These are phyloP conservation scores for Brachypodius melanocephalos DNA, from an alignment of 2,113 vertebrate genomes.

Conservation along the genomic window DNA sequence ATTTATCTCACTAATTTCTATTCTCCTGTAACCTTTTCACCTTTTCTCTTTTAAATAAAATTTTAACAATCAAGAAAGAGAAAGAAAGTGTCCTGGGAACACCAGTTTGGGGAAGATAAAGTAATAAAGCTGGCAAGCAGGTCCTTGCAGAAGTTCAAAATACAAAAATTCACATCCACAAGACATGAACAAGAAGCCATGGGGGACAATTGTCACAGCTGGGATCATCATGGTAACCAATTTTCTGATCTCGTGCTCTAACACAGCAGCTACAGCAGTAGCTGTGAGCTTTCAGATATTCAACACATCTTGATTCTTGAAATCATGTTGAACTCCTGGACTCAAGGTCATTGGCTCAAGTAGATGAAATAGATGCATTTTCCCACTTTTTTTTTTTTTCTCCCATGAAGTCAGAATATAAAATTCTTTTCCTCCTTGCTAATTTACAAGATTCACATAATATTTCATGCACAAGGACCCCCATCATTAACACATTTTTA, in stretches of 20 bases:
- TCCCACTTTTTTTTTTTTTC: background rate
- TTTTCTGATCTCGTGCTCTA: background rate
- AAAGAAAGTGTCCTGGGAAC: background rate
- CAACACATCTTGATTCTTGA: background rate
- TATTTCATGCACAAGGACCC: background rate
- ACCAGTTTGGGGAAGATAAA: background rate
- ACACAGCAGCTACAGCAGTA: background rate
- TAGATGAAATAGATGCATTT: background rate
- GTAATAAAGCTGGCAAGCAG: background rate
- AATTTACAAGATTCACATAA: background rate
- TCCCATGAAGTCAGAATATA: background rate
- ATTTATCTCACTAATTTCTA: background rate
- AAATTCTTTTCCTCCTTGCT: background rate
- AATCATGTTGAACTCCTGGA: background rate
- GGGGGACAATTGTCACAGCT: background rate
- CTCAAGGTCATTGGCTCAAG: background rate
- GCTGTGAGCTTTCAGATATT: background rate
- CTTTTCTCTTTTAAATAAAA: background rate
- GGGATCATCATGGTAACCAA: background rate
- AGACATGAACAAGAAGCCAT: background rate
- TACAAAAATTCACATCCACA: background rate
- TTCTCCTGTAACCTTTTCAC: background rate
- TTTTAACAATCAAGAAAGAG: background rate
- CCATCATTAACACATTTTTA: background rate
- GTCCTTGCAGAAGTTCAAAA: background rate